Conservation (phyloP, 2,888 invertebrate species). For the Rhyacophila evoluta region DNA sequence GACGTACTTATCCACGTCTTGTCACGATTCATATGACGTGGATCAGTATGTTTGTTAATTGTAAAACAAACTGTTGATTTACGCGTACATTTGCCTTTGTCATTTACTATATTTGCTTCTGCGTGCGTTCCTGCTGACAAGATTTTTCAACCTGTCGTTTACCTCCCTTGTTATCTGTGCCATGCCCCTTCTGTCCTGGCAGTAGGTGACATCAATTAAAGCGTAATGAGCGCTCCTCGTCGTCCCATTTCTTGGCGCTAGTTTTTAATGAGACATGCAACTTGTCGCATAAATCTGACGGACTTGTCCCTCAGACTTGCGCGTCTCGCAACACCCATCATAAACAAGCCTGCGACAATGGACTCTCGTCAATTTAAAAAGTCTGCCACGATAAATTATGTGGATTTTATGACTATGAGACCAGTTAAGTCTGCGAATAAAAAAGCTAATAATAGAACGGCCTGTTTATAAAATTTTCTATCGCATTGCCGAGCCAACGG, state of each 20-base stretch:
- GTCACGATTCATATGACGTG: no score
- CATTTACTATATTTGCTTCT: no score
- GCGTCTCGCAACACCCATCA: neutral
- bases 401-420: neutral
- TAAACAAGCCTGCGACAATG: conserved; percentile 1
- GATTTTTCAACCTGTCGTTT: neutral
- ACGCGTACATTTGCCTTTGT: neutral
- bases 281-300: conserved; percentile 28
- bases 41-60: no score
- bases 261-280: conserved; percentile 25
- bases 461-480: no score
- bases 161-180: neutral
- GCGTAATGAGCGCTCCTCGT: conserved; percentile 4
- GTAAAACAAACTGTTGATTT: no score
- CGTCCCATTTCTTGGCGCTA: neutral
- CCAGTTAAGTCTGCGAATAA: neutral
- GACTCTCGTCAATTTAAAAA: neutral
- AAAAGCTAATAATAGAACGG: no score
- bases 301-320: neutral
- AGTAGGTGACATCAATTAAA: conserved; percentile 21
- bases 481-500: no score
- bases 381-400: neutral
- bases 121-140: neutral
- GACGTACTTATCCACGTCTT: no score
- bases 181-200: neutral